phyloP scores from a whole-genome alignment of 2,888 invertebrate species.

The Folsomia manolachei region DNA sequence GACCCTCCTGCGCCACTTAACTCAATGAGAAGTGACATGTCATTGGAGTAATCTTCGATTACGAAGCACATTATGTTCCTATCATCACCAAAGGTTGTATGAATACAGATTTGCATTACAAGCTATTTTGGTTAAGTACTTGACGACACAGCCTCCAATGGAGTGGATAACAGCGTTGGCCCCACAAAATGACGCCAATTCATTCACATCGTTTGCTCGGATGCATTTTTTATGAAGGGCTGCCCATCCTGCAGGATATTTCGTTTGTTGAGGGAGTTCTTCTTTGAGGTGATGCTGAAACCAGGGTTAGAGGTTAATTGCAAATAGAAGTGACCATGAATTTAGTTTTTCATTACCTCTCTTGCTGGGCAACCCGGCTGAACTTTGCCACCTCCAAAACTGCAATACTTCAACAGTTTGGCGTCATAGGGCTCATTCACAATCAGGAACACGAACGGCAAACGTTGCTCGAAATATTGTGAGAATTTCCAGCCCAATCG shows the following conservation, averaged over 20 bases:
- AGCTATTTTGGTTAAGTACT: no score
- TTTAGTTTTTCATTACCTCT: background rate
- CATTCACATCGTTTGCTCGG: background rate
- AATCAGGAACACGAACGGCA: background rate
- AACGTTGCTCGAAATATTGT: background rate
- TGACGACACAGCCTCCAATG: background rate
- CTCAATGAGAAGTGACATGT: slow-evolving; percentile 26
- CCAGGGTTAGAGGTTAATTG: background rate
- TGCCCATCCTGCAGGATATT: background rate
- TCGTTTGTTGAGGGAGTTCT: background rate
- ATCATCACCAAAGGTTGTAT: no score
- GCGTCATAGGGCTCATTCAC: background rate
- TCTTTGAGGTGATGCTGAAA: background rate
- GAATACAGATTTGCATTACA: no score
- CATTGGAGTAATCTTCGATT: slow-evolving; percentile 23
- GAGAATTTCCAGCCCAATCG: background rate
- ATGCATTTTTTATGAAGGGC: slow-evolving; percentile 6
- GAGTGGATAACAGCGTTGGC: background rate
- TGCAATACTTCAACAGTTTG: slow-evolving; percentile 4
- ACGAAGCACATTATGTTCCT: slow-evolving; percentile 12
- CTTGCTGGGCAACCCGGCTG: background rate
- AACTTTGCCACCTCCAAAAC: background rate
- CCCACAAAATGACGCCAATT: background rate
- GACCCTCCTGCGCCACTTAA: slow-evolving; percentile 18
- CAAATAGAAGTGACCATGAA: background rate